phyloP scores from a whole-genome alignment of 2,797 vertebrate species.

The Lophotriccus pileatus region DNA sequence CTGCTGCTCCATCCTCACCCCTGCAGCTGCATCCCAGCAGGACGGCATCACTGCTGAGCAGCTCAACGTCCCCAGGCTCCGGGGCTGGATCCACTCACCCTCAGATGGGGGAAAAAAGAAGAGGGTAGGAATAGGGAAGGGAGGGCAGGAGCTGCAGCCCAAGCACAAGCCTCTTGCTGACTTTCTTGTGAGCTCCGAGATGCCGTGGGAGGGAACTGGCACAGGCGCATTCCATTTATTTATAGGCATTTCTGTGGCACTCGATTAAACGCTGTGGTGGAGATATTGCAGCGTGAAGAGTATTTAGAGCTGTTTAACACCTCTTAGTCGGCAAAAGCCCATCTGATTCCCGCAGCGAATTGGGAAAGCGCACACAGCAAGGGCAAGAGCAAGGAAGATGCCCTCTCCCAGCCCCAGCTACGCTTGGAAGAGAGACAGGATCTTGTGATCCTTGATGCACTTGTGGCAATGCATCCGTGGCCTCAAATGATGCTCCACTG shows the following conservation, averaged over 20 bases:
- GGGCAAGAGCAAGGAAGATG: not conserved
- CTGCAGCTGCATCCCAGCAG: not conserved
- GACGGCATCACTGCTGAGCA: fast-evolving
- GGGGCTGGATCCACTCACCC: fast-evolving
- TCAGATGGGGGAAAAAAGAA: not conserved
- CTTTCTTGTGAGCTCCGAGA: not conserved
- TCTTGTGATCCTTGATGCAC: not conserved
- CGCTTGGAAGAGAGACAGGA: not conserved
- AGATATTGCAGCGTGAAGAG: constrained; percentile 50
- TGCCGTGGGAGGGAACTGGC: constrained; percentile 56
- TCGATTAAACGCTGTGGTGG: constrained; percentile 54
- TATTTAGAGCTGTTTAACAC: constrained; percentile 56
- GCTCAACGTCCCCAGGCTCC: fast-evolving
- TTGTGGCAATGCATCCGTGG: fast-evolving
- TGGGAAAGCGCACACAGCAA: not conserved
- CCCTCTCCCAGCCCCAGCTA: not conserved
- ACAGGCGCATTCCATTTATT: constrained; percentile 33
- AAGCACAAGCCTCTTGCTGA: not conserved
- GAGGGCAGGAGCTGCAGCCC: constrained; percentile 15
- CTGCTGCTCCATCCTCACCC: not conserved
- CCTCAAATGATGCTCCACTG: fast-evolving
- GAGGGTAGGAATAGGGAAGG: not conserved
- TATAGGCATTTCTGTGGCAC: constrained; percentile 60
- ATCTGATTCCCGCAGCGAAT: not conserved
- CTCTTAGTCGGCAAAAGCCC: constrained; percentile 54